Percentiles rank a stretch among this genome's conserved stretches.
These are phyloP conservation scores for Siphlonurus alternatus DNA, from an alignment of 2,888 invertebrate genomes.

Conservation along the genomic window DNA sequence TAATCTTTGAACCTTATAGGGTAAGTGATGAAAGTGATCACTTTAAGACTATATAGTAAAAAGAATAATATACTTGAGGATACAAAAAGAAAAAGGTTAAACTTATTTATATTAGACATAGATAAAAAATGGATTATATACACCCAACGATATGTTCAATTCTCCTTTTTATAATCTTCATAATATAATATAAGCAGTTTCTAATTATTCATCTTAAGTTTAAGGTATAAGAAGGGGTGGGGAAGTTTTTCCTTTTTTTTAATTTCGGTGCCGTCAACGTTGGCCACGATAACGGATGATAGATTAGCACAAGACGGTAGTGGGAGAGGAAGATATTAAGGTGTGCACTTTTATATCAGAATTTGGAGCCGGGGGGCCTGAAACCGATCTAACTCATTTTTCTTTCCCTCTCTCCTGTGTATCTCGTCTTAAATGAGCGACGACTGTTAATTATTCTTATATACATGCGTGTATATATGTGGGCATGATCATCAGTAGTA, in stretches of 20 bases:
- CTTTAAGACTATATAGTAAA: too few relatives aligned
- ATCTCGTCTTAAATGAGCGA: background rate
- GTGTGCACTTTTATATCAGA: constrained; percentile 16
- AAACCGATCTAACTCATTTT: constrained; percentile 10
- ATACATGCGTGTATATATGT: background rate
- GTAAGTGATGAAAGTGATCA: background rate
- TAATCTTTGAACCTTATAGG: background rate
- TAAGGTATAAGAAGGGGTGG: background rate
- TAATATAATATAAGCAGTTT: background rate
- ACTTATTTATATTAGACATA: background rate
- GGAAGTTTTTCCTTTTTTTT: constrained; percentile 14
- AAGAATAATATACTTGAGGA: too few relatives aligned
- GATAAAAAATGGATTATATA: background rate
- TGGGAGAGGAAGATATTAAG: constrained; percentile 7
- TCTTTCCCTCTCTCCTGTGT: constrained; percentile 9
- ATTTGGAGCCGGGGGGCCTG: constrained; percentile 1
- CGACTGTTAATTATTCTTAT: background rate
- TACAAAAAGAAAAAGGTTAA: too few relatives aligned
- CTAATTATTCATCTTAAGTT: constrained; percentile 1
- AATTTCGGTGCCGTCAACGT: constrained; percentile 16
- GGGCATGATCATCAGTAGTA: too few relatives aligned
- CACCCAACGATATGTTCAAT: background rate
- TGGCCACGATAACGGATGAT: constrained; percentile 16
- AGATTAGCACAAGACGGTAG: constrained; percentile 13
- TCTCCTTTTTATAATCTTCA: background rate